These are phyloP conservation scores for Pinctada fucata DNA, from an alignment of 2,888 invertebrate genomes.

Conservation along the genomic window DNA sequence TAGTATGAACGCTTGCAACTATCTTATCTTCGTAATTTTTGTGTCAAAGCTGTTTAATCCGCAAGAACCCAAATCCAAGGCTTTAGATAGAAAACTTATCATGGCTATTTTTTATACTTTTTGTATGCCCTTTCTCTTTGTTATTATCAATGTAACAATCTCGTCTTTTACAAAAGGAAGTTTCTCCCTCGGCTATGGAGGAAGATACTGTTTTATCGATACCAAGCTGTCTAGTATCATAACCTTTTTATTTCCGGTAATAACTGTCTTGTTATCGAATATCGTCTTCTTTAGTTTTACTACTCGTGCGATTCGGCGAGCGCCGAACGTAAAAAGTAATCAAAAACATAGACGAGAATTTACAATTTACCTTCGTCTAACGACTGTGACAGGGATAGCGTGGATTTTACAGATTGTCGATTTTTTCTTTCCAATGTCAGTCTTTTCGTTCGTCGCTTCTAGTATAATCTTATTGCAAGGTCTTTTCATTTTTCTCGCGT, in stretches of 20 bases:
- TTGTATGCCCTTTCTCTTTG: not conserved
- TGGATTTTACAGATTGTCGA: slow-evolving; percentile 7
- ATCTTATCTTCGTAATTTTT: not conserved
- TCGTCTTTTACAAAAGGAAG: not conserved
- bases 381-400: slow-evolving; percentile 1
- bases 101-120: no score
- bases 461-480: not conserved
- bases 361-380: not conserved
- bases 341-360: not conserved
- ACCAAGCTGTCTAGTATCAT: not conserved
- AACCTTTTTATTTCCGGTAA: not conserved
- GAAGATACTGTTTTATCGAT: not conserved
- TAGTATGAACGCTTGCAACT: not conserved
- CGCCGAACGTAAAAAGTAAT: not conserved
- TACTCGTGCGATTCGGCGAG: not conserved
- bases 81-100: no score
- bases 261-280: not conserved
- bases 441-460: not conserved
- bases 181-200: not conserved
- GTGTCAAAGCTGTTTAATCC: not conserved
- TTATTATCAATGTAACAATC: not conserved
- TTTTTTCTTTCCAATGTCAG: not conserved
- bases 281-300: not conserved
- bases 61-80: not conserved
- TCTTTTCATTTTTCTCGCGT: slow-evolving; percentile 4